Base-by-base conservation (phyloP, 2,113 vertebrate genomes). In the Gobius niger region DNA sequence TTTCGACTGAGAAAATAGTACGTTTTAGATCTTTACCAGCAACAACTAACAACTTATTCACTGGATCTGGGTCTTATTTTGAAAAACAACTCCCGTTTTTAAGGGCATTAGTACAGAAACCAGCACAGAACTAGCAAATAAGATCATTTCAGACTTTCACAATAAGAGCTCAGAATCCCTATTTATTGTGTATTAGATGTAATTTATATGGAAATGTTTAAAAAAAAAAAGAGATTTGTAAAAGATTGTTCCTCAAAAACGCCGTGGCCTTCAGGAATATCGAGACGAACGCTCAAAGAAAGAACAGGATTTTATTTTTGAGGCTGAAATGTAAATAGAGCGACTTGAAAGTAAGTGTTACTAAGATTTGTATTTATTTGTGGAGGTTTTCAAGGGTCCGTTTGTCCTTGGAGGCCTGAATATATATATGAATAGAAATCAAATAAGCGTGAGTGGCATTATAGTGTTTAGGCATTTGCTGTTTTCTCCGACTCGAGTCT, bases 361-460 rank as follows among this genome's bases (percentile, higher is more conserved):
- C n/a, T 54, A 54, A 24, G 52, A 18, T 54, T 24, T 54, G 11
- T 54, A 54, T 24, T 54, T 54, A 54, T 54, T 54, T 54, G 52
- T 18, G 24, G 10, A 7, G 18, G 9, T 18, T 52, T 52, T 52
- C 9, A 52, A 52, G n/a, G 3, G 16, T 16, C 9, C 16, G 14
- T 52, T 18, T 9, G 18, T 34, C 24, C 24, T 34, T 4, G 5
- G 24, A 34, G 24, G 24, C 24, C 24, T 2, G 24, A 34, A n/a
- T n/a, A n/a, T n/a, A n/a, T n/a, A n/a, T n/a, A n/a, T n/a, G n/a
- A n/a, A n/a, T n/a, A n/a, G 24, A 34, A 24, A 34, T 34, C 24
- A 34, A 34, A 34, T 3, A 34, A 34, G 24, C 24, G 2, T 3
- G 24, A 0, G 24, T 34, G 24, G 24, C 24, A 34, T 34, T 34